Evolutionary conservation across 1,140 invertebrate genomes (phyloP).

Genomic region (Tetraneura akinire): DNA sequence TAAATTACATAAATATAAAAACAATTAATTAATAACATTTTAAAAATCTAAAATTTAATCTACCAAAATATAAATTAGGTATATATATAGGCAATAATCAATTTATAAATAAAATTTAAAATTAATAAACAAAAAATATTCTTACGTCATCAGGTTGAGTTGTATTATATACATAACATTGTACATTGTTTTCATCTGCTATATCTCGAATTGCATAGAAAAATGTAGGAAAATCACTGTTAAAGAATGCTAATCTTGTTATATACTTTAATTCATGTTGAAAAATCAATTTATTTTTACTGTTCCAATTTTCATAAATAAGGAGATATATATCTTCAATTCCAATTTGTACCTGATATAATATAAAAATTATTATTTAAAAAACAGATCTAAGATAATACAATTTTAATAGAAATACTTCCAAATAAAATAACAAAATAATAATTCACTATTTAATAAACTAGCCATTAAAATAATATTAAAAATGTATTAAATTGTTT

Average conservation of each 20-base stretch:
- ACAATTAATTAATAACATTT: not conserved
- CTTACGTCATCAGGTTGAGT: constrained; percentile 66
- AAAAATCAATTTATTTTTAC: constrained; percentile 20
- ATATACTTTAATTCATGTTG: constrained; percentile 65
- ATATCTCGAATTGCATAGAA: constrained; percentile 68
- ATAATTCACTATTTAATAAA: too few species aligned
- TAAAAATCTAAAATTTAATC: not conserved
- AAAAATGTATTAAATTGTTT: too few species aligned
- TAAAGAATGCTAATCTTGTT: constrained; percentile 63
- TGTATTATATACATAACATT: constrained; percentile 68
- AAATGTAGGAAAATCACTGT: constrained; percentile 62
- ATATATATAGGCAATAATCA: not conserved
- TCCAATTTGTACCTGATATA: constrained; percentile 66
- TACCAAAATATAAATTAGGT: not conserved
- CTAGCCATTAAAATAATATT: too few species aligned
- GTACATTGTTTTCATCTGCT: constrained; percentile 64
- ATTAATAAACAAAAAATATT: constrained; percentile 53
- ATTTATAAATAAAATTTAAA: not conserved
- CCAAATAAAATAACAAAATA: too few species aligned
- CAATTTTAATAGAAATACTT: too few species aligned
- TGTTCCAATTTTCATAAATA: constrained; percentile 41
- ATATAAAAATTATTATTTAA: constrained; percentile 6
- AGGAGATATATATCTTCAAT: constrained; percentile 63
- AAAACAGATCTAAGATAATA: too few species aligned
- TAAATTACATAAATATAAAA: too few species aligned